Evolutionary conservation across 2,888 invertebrate species (phyloP), one percentile per base, ranked within the genome.

Genomic region (Harpalus rufipes): DNA sequence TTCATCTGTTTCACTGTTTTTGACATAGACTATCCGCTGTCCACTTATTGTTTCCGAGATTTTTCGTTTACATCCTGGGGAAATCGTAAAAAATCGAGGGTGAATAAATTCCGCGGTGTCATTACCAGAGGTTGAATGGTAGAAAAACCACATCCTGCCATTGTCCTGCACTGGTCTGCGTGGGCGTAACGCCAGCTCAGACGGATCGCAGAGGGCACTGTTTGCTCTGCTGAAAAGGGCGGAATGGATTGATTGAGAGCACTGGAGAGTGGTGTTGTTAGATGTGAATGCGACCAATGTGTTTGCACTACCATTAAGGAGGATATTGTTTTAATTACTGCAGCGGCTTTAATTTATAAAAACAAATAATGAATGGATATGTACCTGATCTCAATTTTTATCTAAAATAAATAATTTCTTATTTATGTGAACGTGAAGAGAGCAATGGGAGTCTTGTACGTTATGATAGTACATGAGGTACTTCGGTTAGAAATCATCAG

Each of bases 71-170:
- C 72, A 72, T 82, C 74, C 44, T 1, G 32, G 72, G 32, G 56
- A 82, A 82, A 82, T 68, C 56, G 68, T 72, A 82, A 82, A 68
- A 82, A 82, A 58, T 68, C 18, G 82, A 82, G 82, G 82, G 82
- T 82, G 82, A 82, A 82, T 82, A 82, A 82, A 82, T 82, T 82
- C 82, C 59, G 58, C 58, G 59, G 59, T 82, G 82, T 82, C 82
- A 82, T 82, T 82, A 82, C 82, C 82, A 82, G 82, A 68, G 65
- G 68, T 51, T 18, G 25, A 68, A 32, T 32, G 32, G 32, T 32
- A 32, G 32, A 79, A 79, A 79, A 79, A 79, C 7, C 81, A n/a
- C 61, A 61, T 32, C 79, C n/a, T 32, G 32, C 81, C 65, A 81
- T 81, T 63, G 81, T 81, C 39, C 63, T 39, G 41, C 18, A 16